Percentiles rank a stretch among this genome's conserved stretches.
Evolutionary conservation across 2,113 vertebrate species (phyloP).

Genomic region (Ammodytes marinus): DNA sequence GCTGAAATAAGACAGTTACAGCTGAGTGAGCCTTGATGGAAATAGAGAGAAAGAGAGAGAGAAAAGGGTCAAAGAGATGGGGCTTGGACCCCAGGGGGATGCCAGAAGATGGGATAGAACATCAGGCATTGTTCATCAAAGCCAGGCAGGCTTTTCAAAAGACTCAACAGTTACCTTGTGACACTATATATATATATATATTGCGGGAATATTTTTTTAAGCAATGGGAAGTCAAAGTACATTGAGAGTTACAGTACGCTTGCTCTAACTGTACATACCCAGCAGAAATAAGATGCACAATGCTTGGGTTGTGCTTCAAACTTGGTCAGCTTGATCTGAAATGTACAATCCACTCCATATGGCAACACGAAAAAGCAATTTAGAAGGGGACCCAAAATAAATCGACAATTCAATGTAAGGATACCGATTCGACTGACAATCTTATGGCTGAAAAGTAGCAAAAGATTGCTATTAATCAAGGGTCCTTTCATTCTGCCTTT

Average conservation of each 20-base stretch:
- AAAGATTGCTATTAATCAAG: no score
- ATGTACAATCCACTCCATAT: neutral
- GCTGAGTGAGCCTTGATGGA: constrained; percentile 72
- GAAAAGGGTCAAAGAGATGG: constrained; percentile 64
- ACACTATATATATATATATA: constrained; percentile 9
- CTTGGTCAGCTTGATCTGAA: neutral
- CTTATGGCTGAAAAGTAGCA: no score
- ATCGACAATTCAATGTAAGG: no score
- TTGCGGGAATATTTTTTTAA: constrained; percentile 29
- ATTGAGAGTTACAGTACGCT: neutral
- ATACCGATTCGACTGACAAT: no score
- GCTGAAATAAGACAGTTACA: constrained; percentile 74
- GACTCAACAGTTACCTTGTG: constrained; percentile 26
- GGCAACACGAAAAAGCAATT: neutral
- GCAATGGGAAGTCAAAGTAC: constrained; percentile 33
- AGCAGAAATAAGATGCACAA: neutral
- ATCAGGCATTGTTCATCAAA: constrained; percentile 52
- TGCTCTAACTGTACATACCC: constrained; percentile 2
- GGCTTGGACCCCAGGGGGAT: constrained; percentile 56
- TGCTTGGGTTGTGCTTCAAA: neutral
- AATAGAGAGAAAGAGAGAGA: constrained; percentile 44
- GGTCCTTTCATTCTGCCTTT: no score
- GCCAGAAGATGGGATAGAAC: constrained; percentile 50
- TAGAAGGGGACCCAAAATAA: no score
- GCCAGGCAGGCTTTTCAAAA: constrained; percentile 27